phyloP scores from a whole-genome alignment of 2,113 vertebrate genomes.

The Colistium nudipinnis region DNA sequence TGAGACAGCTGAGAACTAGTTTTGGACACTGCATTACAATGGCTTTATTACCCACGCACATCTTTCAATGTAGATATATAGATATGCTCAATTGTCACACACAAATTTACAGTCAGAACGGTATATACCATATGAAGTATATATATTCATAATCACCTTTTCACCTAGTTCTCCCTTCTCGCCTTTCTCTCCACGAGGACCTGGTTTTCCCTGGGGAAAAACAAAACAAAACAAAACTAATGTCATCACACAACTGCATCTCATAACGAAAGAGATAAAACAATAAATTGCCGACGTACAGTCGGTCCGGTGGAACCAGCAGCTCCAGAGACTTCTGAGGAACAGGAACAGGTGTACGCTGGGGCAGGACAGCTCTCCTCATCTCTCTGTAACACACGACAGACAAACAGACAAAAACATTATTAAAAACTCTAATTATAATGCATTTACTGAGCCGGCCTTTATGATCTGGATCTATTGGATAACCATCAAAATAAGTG shows the following conservation, averaged over 20 bases:
- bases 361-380: slow-evolving; percentile 86
- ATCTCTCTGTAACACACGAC: slow-evolving; percentile 82
- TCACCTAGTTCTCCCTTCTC: slow-evolving; percentile 87
- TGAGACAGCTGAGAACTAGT: too few relatives aligned
- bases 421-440: neutral
- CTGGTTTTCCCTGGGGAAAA: slow-evolving; percentile 86
- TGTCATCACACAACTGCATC: neutral
- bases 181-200: slow-evolving; percentile 87
- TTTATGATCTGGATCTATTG: neutral
- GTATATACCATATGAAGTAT: too few relatives aligned
- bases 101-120: too few relatives aligned
- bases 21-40: neutral
- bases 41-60: too few relatives aligned
- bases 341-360: slow-evolving; percentile 84
- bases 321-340: slow-evolving; percentile 81
- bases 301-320: slow-evolving; percentile 85
- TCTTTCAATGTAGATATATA: too few relatives aligned
- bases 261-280: neutral
- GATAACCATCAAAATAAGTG: neutral
- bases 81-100: too few relatives aligned
- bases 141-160: slow-evolving; percentile 82
- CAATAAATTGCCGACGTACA: slow-evolving; percentile 77
- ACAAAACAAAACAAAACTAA: neutral
- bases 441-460: neutral
- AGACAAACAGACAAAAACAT: neutral